Evolutionary conservation across 2,888 invertebrate genomes (phyloP).

Genomic region (Stratiomys singularior): DNA sequence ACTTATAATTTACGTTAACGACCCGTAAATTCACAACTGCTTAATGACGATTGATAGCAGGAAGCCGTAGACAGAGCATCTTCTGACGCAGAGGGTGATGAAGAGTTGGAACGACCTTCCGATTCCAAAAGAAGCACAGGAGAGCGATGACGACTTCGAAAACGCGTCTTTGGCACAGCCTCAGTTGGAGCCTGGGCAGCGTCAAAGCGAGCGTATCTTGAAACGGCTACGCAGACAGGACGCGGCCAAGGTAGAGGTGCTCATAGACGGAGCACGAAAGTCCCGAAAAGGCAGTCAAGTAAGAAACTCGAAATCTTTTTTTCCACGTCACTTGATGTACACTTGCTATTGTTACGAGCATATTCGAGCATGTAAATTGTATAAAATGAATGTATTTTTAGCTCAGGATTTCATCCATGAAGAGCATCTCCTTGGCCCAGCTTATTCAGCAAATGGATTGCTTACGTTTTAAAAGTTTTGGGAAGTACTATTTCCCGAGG

Average conservation of each 20-base stretch:
- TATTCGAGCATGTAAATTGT: not conserved
- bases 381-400: not conserved
- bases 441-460: not conserved
- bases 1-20: no score
- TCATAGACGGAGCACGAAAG: not conserved
- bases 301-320: not conserved
- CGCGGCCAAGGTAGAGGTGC: not conserved
- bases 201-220: not conserved
- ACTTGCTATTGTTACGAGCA: not conserved
- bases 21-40: not conserved
- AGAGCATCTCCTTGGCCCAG: not conserved
- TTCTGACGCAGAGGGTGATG: not conserved
- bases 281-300: not conserved
- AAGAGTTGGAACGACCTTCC: not conserved
- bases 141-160: not conserved
- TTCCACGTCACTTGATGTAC: not conserved
- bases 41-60: not conserved
- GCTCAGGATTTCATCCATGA: not conserved
- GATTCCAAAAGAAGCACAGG: not conserved
- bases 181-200: not conserved
- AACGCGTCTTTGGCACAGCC: no score
- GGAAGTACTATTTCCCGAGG: not conserved
- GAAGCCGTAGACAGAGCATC: not conserved
- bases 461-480: not conserved
- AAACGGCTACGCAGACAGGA: not conserved